Base-by-base conservation (phyloP, 2,888 invertebrate species). In the Dynastes tityus region DNA sequence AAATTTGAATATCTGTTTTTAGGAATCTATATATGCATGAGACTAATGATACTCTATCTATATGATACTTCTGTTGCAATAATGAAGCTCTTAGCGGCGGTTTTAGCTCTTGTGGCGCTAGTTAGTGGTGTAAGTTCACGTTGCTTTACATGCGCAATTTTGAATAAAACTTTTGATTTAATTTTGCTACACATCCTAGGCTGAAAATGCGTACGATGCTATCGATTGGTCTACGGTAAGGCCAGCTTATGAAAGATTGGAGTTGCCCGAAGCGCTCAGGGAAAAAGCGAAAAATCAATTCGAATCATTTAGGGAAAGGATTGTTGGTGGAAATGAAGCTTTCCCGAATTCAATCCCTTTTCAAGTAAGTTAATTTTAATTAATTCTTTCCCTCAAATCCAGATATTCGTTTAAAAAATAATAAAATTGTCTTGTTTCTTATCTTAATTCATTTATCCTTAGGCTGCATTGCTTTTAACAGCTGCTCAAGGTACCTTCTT, bases 401-500 rank as follows among this genome's bases (percentile, higher is more conserved):
- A 45, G 45, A 45, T 9, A 9, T 45, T 11, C 0, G 2, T 9
- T 45, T 45, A 2, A 45, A 45, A 37, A 45, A 45, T 8, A 45
- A 45, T 45, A 8, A 45, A 9, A 45, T 45, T 37, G 11, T 55
- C 22, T 70, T 5, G n/a, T 53, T 53, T 53, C 16, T 16, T 16
- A 53, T 11, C 2, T 51, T 16, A 16, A 53, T 16, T n/a, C 16
- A 0, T 53, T 16, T 9, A 53, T 53, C 53, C n/a, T 65, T 49
- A 78, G 78, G 78, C 83, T 79, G 83, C 55, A 27, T 58, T 81
- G 11, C 61, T 82, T 11, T 74, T 83, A 67, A 79, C 73, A 29
- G 74, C 58, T 29, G 61, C 79, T 9, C 70, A 64, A 3, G 88
- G 89, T 78, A 80, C 89, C 40, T 90, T 90, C 0, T 91, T 91